These are phyloP conservation scores for Rambutsinella grinnellia DNA, from an alignment of 2,888 invertebrate genomes.

Conservation along the genomic window DNA sequence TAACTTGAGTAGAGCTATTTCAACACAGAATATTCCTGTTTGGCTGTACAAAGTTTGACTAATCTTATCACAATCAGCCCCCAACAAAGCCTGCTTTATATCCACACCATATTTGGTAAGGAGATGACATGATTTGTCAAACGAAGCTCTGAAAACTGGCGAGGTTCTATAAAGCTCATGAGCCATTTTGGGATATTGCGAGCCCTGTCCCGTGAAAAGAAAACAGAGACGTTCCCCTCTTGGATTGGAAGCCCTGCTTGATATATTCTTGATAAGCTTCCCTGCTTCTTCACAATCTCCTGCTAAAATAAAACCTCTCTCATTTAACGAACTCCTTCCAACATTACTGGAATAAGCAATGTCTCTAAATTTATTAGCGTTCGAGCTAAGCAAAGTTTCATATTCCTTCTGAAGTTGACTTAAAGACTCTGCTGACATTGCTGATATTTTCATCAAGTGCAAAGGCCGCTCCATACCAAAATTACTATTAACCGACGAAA, in stretches of 20 bases:
- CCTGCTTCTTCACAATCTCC: slow-evolving; percentile 19
- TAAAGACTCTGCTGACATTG: slow-evolving; percentile 28
- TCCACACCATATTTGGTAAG: slow-evolving; percentile 25
- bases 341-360: slow-evolving; percentile 21
- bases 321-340: slow-evolving; percentile 19
- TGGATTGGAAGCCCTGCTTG: not conserved
- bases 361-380: not conserved
- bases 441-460: slow-evolving; percentile 21
- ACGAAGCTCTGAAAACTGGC: slow-evolving; percentile 23
- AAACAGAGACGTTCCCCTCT: slow-evolving; percentile 10
- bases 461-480: slow-evolving; percentile 1
- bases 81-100: too few relatives aligned
- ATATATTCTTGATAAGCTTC: slow-evolving; percentile 8
- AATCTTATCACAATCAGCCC: not conserved
- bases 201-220: slow-evolving; percentile 24
- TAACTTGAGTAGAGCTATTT: slow-evolving; percentile 39
- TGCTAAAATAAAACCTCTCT: slow-evolving; percentile 38
- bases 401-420: not conserved
- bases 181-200: slow-evolving; percentile 39
- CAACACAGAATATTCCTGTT: slow-evolving; percentile 52
- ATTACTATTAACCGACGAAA: not conserved
- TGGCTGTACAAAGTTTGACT: slow-evolving; percentile 51
- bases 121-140: slow-evolving; percentile 41
- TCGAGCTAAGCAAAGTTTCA: not conserved
- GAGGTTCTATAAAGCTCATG: slow-evolving; percentile 2